Base-by-base conservation (phyloP, 2,888 invertebrate genomes). In the Fragum whitleyi region DNA sequence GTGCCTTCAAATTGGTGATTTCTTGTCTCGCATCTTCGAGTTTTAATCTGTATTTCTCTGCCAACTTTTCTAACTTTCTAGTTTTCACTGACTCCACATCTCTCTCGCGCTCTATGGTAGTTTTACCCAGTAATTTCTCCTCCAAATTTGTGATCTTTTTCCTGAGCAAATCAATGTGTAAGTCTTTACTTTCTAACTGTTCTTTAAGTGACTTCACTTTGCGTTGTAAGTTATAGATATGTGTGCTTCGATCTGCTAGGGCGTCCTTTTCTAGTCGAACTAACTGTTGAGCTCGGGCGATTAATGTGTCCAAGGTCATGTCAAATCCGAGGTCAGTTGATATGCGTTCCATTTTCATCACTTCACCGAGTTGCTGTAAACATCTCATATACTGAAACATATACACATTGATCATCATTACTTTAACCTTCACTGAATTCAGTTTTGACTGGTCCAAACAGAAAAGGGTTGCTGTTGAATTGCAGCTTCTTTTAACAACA, bases 221-320 rank as follows among this genome's bases (percentile, higher is more conserved):
- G 80, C 98, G 95, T 94, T 98, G 98, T 53, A 98, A 95, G 92
- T 97, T 97, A 94, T 98, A 98, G 70, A 97, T 96, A n/a, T 97
- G 96, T 9, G 96, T 96, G 29, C 97, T 97, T 96, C 97, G 97
- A 94, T 97, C 97, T 21, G 96, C 96, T 78, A 97, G 95, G 93
- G 97, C 96, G 94, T 97, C 97, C 91, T 96, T 96, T 94, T 97
- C 97, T 69, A 97, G 95, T 89, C 96, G 95, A 32, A 96, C 95
- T 78, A 97, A 95, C 93, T 98, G 97, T 93, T 98, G 97, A 1
- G 97, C 97, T 57, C 98, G 95, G 80, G 97, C 96, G 75, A 98
- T 94, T 79, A 98, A 95, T 67, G 97, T 96, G 91, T 98, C 98
- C 0, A 97, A 96, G 91, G 96, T 96, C 91, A 97, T 95, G 92